phyloP scores from a whole-genome alignment of 2,797 vertebrate genomes.

The Brachyrhaphis roseni region DNA sequence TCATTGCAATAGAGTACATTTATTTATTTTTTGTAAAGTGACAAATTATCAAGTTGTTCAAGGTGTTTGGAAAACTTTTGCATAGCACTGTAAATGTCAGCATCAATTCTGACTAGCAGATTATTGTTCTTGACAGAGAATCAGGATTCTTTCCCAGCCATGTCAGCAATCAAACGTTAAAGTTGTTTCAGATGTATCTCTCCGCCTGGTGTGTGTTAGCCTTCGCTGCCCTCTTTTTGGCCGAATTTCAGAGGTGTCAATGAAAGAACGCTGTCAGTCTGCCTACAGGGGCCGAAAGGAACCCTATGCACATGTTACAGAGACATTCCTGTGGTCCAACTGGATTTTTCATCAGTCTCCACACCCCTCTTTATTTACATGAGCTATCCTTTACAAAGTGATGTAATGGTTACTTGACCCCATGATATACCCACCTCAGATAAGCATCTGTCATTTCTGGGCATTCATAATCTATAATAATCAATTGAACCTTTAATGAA shows the following conservation, averaged over 20 bases:
- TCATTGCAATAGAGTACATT: neutral
- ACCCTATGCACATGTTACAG: constrained; percentile 68
- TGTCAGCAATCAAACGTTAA: constrained; percentile 34
- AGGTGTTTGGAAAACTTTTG: neutral
- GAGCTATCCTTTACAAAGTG: constrained; percentile 39
- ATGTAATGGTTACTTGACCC: constrained; percentile 44
- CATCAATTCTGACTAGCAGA: neutral
- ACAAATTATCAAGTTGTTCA: neutral
- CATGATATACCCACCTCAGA: constrained; percentile 6
- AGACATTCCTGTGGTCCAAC: constrained; percentile 75
- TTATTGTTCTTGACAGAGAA: constrained; percentile 11
- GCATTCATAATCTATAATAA: neutral
- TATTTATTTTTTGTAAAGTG: neutral
- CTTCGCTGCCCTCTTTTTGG: constrained; percentile 30
- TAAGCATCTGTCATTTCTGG: neutral
- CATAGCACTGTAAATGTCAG: neutral
- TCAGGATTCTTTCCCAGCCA: constrained; percentile 20
- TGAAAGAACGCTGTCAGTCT: constrained; percentile 72
- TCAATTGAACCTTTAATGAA: neutral
- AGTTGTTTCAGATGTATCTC: constrained; percentile 23
- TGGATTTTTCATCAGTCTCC: constrained; percentile 65
- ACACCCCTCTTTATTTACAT: constrained; percentile 55
- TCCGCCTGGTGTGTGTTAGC: constrained; percentile 49
- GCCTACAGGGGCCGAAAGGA: constrained; percentile 34
- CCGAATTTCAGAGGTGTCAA: constrained; percentile 57